A percentile compares a stretch with the other conserved stretches of the same genome.
Evolutionary conservation across 2,113 vertebrate genomes (phyloP).

Genomic region (Hippocampus comes): DNA sequence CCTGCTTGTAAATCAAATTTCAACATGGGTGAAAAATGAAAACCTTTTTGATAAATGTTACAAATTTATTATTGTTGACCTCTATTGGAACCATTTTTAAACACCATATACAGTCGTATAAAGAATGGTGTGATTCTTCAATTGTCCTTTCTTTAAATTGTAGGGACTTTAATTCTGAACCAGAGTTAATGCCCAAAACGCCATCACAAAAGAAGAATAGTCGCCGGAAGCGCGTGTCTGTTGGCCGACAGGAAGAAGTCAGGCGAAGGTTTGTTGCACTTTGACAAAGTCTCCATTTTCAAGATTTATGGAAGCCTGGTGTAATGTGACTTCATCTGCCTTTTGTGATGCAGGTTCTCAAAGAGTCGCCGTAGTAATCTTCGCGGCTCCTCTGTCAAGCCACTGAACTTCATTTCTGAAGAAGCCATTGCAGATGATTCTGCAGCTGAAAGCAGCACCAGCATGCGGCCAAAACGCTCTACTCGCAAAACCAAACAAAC

Average conservation of each 20-base stretch:
- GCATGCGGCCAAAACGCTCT: constrained; percentile 52
- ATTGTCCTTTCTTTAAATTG: neutral
- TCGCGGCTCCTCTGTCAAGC: constrained; percentile 62
- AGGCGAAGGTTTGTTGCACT: constrained; percentile 74
- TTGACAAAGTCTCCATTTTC: neutral
- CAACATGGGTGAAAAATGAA: neutral
- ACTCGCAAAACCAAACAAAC: constrained; percentile 66
- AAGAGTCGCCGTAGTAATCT: constrained; percentile 73
- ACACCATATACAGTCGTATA: neutral
- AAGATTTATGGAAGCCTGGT: neutral
- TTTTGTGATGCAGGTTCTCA: constrained; percentile 60
- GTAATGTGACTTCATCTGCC: neutral
- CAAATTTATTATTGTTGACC: neutral
- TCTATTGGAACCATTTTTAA: neutral
- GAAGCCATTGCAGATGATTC: constrained; percentile 17
- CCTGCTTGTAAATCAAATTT: neutral
- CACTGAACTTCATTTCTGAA: constrained; percentile 62
- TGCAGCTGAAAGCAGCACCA: constrained; percentile 17
- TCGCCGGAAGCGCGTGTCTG: constrained; percentile 77
- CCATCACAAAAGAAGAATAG: constrained; percentile 88
- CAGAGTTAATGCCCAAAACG: constrained; percentile 92
- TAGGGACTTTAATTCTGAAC: constrained; percentile 82
- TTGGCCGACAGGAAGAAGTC: constrained; percentile 66
- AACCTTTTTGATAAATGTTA: neutral
- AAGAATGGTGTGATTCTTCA: constrained; percentile 1